Base-by-base conservation (phyloP, 2,113 vertebrate species). In the Epinephelus cyanopodus region DNA sequence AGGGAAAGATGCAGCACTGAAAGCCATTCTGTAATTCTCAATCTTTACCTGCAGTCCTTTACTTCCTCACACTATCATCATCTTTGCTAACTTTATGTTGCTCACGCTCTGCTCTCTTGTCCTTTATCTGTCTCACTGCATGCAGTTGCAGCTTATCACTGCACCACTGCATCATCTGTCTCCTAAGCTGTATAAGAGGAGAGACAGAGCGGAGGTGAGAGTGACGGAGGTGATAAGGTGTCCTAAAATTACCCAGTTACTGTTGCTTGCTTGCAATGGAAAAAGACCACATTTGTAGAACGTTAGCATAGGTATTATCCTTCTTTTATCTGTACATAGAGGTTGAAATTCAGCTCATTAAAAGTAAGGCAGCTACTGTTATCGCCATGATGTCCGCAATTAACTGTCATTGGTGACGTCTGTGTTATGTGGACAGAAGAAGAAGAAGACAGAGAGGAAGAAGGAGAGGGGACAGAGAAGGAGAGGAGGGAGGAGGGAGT, bases 111-210 rank as follows among this genome's bases (percentile, higher is more conserved):
- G 2, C 15, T 64, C 50, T 42, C 11, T 54, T 57, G 3, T 52
- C 64, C 52, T 69, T 65, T 45, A 50, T 61, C 62, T 73, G 29
- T 62, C 11, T 73, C 48, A 8, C 69, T 53, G 27, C 17, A 50
- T 65, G 54, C 71, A 60, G 50, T 62, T 14, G 52, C 14, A n/a
- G 13, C n/a, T 39, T 61, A 71, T 73, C 57, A 29, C 25, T 84
- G 74, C 77, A 64, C 25, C 69, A 54, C 18, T 79, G 70, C 48
- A 78, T 80, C 64, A 77, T 66, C 27, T 52, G 11, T 33, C 37
- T 39, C 76, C 6, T 56, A 33, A 60, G 39, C 7, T 65, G 64
- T 25, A 6, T 27, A 63, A 23, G 42, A 50, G 29, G 66, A 71
- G 21, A 23, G 53, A 70, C 29, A 33, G 67, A 61, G 23, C 10